phyloP scores from a whole-genome alignment of 2,888 invertebrate genomes.

The Drosophila algonquin region DNA sequence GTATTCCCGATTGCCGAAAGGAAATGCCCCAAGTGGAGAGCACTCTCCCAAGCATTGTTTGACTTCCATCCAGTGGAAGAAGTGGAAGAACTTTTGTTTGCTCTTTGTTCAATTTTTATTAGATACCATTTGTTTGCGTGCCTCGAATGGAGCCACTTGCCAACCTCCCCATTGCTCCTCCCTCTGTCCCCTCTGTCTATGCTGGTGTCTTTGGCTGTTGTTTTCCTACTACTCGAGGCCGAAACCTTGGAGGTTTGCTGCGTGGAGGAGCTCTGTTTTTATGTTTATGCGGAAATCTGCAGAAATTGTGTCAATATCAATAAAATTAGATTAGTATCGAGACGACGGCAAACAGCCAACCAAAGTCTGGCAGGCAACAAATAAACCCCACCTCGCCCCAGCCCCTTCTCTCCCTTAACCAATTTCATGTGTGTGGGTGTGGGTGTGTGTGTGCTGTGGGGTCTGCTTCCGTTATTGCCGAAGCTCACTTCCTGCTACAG shows the following conservation, averaged over 20 bases:
- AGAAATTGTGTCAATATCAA: slow-evolving; percentile 84
- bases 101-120: slow-evolving; percentile 56
- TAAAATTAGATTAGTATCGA: slow-evolving; percentile 84
- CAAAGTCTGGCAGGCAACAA: slow-evolving; percentile 53
- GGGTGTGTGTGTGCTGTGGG: slow-evolving; percentile 33
- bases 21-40: slow-evolving; percentile 13
- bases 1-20: slow-evolving; percentile 17
- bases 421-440: slow-evolving; percentile 31
- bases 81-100: slow-evolving; percentile 48
- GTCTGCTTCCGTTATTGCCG: slow-evolving; percentile 41
- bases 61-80: slow-evolving; percentile 31
- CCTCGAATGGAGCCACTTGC: slow-evolving; percentile 25
- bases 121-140: slow-evolving; percentile 60
- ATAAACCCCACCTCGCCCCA: slow-evolving; percentile 34
- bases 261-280: slow-evolving; percentile 63
- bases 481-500: slow-evolving; percentile 51
- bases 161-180: not conserved
- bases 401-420: slow-evolving; percentile 24
- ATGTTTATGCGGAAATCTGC: slow-evolving; percentile 83
- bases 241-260: slow-evolving; percentile 28
- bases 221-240: slow-evolving; percentile 39
- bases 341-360: slow-evolving; percentile 55
- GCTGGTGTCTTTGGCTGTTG: slow-evolving; percentile 7
- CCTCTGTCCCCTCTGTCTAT: too few relatives aligned
- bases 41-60: slow-evolving; percentile 29